phyloP scores from a whole-genome alignment of 2,797 vertebrate genomes.

The Enteromius treurensis region DNA sequence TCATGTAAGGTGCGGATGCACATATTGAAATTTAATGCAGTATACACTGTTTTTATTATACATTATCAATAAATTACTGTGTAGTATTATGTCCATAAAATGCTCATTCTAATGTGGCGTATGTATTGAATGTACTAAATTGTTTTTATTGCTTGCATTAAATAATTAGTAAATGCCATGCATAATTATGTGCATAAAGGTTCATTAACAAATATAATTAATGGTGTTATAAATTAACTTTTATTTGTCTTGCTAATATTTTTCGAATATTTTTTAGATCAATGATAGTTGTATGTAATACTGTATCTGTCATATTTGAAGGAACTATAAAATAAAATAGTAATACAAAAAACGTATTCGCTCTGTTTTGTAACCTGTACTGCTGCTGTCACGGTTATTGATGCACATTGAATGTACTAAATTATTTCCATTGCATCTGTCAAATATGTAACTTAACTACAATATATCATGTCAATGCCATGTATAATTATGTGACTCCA shows the following conservation, averaged over 20 bases:
- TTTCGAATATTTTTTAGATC: not conserved
- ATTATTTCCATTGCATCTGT: not conserved
- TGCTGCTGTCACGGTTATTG: not conserved
- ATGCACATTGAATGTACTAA: not conserved
- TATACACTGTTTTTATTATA: not conserved
- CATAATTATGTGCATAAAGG: not conserved
- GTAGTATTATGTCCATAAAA: not conserved
- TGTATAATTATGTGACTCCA: not conserved
- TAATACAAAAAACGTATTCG: fast-evolving
- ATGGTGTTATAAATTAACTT: not conserved
- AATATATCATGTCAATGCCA: not conserved
- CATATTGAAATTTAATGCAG: not conserved
- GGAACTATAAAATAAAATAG: not conserved
- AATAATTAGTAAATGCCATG: not conserved
- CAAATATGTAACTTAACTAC: not conserved
- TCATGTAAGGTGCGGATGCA: not conserved
- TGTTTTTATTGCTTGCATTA: not conserved
- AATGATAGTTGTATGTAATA: not conserved
- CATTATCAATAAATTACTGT: not conserved
- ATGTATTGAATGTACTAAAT: not conserved
- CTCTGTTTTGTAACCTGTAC: not conserved
- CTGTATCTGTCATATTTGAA: not conserved
- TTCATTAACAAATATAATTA: not conserved
- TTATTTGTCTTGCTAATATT: not conserved
- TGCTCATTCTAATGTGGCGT: not conserved